phyloP scores from a whole-genome alignment of 2,113 vertebrate genomes.

The Perca schrenkii region DNA sequence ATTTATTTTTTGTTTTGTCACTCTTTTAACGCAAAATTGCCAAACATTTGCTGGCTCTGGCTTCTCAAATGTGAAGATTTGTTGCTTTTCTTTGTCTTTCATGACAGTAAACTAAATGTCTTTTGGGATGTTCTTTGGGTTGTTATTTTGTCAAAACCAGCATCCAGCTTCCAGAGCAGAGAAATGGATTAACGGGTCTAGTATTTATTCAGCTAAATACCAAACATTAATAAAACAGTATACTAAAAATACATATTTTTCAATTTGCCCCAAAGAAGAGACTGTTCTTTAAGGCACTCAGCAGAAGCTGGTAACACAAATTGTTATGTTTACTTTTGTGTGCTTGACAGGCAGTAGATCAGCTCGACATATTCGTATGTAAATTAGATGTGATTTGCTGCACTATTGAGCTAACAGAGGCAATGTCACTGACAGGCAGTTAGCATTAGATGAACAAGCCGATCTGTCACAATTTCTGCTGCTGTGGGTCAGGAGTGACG shows the following conservation, averaged over 20 bases:
- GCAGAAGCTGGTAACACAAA: neutral
- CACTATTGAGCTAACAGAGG: constrained; percentile 23
- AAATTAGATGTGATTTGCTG: constrained; percentile 27
- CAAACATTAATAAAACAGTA: neutral
- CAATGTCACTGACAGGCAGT: constrained; percentile 28
- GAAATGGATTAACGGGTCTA: neutral
- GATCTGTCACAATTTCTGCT: constrained; percentile 28
- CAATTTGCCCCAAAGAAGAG: neutral
- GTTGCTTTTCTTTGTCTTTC: neutral
- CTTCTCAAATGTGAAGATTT: neutral
- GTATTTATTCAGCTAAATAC: neutral
- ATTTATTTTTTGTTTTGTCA: too few relatives aligned
- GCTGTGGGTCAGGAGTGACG: constrained; percentile 5
- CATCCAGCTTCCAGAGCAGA: too few relatives aligned
- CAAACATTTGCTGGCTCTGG: neutral
- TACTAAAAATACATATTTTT: too few relatives aligned
- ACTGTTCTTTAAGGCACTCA: neutral
- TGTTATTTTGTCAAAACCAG: neutral
- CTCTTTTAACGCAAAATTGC: neutral
- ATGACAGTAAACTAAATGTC: neutral
- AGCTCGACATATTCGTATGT: constrained; percentile 22
- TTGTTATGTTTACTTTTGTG: constrained; percentile 17
- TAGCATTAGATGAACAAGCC: constrained; percentile 30
- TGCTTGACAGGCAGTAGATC: constrained; percentile 10
- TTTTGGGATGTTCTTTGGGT: neutral